These are phyloP conservation scores for Holothuria glaberrima DNA, from an alignment of 35 echinoderm and acorn worm species.

Conservation along the genomic window DNA sequence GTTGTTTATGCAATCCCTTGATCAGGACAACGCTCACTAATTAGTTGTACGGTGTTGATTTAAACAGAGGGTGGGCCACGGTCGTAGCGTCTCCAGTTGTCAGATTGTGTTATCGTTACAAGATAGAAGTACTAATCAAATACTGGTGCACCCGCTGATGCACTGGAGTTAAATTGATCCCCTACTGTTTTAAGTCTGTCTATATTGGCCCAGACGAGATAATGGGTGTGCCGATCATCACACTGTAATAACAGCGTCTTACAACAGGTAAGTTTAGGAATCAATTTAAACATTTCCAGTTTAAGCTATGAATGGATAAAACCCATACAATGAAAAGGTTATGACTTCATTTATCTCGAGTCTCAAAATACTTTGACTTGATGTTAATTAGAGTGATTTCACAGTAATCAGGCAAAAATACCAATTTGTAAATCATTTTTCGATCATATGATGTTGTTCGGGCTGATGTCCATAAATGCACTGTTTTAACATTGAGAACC, in stretches of 20 bases:
- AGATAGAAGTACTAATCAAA: slow-evolving; percentile 10
- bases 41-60: slow-evolving; percentile 36
- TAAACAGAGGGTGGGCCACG: slow-evolving; percentile 41
- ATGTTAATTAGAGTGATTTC: too few species aligned
- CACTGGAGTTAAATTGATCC: slow-evolving; percentile 31
- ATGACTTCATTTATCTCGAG: too few species aligned
- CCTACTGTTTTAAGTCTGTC: slow-evolving; percentile 36
- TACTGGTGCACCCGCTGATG: slow-evolving; percentile 28
- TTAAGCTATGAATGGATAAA: too few species aligned
- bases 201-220: slow-evolving; percentile 27
- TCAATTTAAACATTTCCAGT: too few species aligned
- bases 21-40: background rate
- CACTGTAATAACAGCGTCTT: slow-evolving; percentile 3
- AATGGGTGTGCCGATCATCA: slow-evolving; percentile 21
- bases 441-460: too few species aligned
- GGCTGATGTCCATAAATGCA: too few species aligned
- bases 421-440: too few species aligned
- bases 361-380: too few species aligned
- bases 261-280: too few species aligned
- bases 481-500: too few species aligned
- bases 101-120: slow-evolving; percentile 18
- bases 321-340: too few species aligned
- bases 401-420: too few species aligned
- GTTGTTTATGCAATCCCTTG: background rate
- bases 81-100: slow-evolving; percentile 30